Base-by-base conservation (phyloP, 23 tunicate genomes). In the Corella eumyota region DNA sequence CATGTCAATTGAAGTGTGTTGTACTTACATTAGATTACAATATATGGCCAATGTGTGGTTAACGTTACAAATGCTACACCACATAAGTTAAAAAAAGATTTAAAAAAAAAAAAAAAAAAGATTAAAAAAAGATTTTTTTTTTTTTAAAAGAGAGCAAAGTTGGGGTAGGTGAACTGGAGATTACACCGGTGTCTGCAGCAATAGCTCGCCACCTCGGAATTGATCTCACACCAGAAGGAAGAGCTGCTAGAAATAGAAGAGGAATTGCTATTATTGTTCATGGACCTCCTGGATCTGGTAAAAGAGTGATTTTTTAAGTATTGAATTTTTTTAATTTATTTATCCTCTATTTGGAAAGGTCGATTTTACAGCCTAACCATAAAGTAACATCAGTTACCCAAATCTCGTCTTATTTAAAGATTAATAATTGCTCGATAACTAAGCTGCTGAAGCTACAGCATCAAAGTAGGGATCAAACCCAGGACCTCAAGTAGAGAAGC, bases 161-260 rank as follows among this genome's bases (percentile, higher is more conserved):
- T 30, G 88, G 78, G 32, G 96, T 88, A 34, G 96, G 96, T 2
- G 96, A 88, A 60, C 68, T 88, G n/a, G 96, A 88, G 73, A 70
- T 70, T 29, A 78, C 80, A 62, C 98, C 98, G 2, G 92, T 92
- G 9, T 77, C 91, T 11, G 69, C 75, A 6, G 93, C 98, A 2
- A 76, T 92, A 20, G 98, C 92, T 4, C 73, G 91, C 44, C 92
- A 92, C 61, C 77, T 81, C 19, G 93, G 98, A 17, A 92, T 92
- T 44, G 98, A 92, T 62, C 56, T 81, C 27, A 49, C 93, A 30
- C 69, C 86, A 2, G 98, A 92, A 60, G 98, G 87, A 1, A 65
- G 75, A 46, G 93, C 98, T 31, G 98, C 98, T 2, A 36, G 98
- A 30, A 92, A 92, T 35, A 57, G 98, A 61, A 76, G 84, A 19